Evolutionary conservation across 2,113 vertebrate species (phyloP), one percentile per base, ranked within the genome.

Genomic region (Chaetops frenatus): DNA sequence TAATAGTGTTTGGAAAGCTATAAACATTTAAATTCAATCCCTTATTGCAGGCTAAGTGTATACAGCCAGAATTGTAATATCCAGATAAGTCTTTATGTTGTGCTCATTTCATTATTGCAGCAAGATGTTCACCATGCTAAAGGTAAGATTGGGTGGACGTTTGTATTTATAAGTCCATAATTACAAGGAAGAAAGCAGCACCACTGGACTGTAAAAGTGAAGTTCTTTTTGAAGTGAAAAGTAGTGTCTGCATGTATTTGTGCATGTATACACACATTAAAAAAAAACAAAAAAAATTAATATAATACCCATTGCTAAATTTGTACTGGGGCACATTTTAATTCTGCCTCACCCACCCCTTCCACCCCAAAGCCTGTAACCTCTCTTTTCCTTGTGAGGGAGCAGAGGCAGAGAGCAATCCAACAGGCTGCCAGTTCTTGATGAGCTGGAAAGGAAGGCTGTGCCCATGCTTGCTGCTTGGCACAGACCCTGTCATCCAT

Each of bases 1-100:
- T 98, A 98, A 98, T 98, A 97, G 97, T 98, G 93, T 98, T 95
- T 98, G 96, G 97, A 97, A 97, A 96, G 70, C 96, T 96, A 96
- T 98, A 98, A 97, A 97, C 97, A 98, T 98, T 98, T 97, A 97
- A 98, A 98, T 97, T 97, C 95, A 98, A 97, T 97, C 93, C 81
- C 94, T 97, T 88, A 92, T 95, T 98, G 97, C 90, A 87, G 95
- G 81, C 93, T 92, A 98, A 98, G 95, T 93, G 56, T 89, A 82
- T 96, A 95, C 84, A 94, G 66, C 92, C 84, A 96, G 85, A 94
- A 96, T 91, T 97, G 93, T 85, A 95, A 95, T 96, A 94, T 95
- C 81, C 69, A 95, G 93, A 77, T 84, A 92, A 95, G 81, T 78
- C 72, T 95, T 96, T 83, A 90, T 81, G 80, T 62, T 95, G 64